Evolutionary conservation across 2,888 invertebrate genomes (phyloP), one percentile per base, ranked within the genome.

Genomic region (Tetragnatha montana): DNA sequence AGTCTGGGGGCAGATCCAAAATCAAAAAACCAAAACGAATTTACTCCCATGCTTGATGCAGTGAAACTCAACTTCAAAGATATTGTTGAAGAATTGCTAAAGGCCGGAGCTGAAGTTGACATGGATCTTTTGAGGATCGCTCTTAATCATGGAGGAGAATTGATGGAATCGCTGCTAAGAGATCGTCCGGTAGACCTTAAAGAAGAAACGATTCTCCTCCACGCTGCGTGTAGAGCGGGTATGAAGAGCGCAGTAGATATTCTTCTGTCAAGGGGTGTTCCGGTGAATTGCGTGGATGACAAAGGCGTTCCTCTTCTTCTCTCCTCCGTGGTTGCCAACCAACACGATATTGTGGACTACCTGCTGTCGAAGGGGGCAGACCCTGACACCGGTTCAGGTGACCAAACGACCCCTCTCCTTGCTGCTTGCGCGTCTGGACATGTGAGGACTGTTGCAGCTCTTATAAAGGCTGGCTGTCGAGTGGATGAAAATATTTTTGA

Each of bases 101-200:
- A 4, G 70, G 60, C 60, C 6, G 60, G 60, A 60, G 60, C 60
- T 47, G 88, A 50, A 47, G 76, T 68, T 10, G 50, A 82, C 21
- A 10, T 75, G 14, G 35, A 78, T 75, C 21, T 51, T 10, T 78
- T 86, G 47, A 6, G n/a, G 14, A 17, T 50, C 0, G 86, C 89
- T 12, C 49, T 70, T 50, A 22, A 1, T 35, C 10, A n/a, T 12
- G 81, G 78, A 17, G n/a, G 85, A 19, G 75, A 92, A 93, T 83
- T 93, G 19, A 92, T 93, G 6, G 92, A 92, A 84, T 82, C 92
- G 47, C 91, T 94, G 8, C 89, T 94, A 50, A 10, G n/a, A 8
- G 17, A 60, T 6, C 12, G 14, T 60, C 6, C 60, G 14, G 60
- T 10, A 12, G 21, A 73, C 1, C 60, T 60, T 60, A 60, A 60